Percentiles rank a stretch among this genome's conserved stretches.
phyloP scores from a whole-genome alignment of 2,113 vertebrate genomes.

The Rhizomys pruinosus region DNA sequence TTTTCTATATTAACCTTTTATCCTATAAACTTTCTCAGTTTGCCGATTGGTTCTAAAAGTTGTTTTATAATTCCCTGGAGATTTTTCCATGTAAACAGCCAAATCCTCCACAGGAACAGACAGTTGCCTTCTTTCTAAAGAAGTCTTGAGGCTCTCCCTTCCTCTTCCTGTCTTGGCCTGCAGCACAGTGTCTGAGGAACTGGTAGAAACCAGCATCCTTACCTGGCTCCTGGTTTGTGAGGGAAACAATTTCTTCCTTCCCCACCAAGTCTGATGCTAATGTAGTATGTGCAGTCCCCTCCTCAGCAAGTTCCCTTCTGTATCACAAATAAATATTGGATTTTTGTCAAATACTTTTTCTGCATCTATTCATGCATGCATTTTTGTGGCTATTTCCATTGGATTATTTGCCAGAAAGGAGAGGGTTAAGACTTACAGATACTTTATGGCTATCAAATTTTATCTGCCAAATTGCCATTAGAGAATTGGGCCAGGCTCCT shows the following conservation, averaged over 20 bases:
- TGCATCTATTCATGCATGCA: not conserved
- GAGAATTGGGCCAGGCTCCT: not conserved
- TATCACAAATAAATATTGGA: too few relatives aligned
- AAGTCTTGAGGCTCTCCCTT: not conserved
- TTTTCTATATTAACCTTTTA: not conserved
- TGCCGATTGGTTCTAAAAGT: not conserved
- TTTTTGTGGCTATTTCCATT: not conserved
- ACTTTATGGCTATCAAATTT: not conserved
- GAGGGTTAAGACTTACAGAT: not conserved
- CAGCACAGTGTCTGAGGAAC: not conserved
- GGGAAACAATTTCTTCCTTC: not conserved
- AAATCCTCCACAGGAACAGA: not conserved
- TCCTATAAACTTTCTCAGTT: not conserved
- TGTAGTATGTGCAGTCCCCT: too few relatives aligned
- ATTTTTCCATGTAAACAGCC: not conserved
- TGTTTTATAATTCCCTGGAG: constrained; percentile 3
- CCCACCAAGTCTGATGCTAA: fast-evolving
- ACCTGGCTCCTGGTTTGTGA: not conserved
- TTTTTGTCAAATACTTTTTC: not conserved
- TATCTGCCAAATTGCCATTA: not conserved
- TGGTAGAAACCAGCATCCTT: fast-evolving
- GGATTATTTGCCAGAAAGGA: not conserved
- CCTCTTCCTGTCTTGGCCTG: not conserved
- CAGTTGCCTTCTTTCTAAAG: not conserved
- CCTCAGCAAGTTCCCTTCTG: not conserved